Percentiles rank a stretch among this genome's conserved stretches.
These are phyloP conservation scores for Crocuta crocuta DNA, from an alignment of 2,113 vertebrate genomes.

Conservation along the genomic window DNA sequence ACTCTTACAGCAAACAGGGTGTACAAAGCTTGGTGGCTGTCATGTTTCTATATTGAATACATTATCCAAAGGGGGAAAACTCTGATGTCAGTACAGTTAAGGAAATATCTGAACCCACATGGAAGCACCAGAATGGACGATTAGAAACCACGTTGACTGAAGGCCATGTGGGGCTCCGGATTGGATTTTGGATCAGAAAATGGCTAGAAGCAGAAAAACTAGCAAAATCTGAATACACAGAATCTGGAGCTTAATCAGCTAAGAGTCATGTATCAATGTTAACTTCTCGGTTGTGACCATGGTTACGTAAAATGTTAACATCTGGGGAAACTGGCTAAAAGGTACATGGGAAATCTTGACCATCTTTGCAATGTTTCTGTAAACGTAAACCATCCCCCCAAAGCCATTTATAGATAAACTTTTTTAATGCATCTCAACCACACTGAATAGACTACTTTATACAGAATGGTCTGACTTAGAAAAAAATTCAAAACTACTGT, in stretches of 20 bases:
- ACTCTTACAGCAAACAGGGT: fast-evolving
- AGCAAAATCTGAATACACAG: neutral
- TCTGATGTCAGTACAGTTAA: neutral
- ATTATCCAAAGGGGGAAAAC: neutral
- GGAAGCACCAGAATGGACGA: neutral
- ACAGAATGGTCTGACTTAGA: neutral
- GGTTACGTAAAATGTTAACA: neutral
- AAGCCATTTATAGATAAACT: neutral
- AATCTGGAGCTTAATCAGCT: neutral
- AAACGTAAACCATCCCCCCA: neutral
- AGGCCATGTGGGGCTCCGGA: neutral
- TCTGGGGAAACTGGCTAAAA: neutral
- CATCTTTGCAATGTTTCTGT: neutral
- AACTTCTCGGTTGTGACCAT: neutral
- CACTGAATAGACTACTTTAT: neutral
- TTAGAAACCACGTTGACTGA: neutral
- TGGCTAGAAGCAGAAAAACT: neutral
- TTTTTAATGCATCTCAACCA: neutral
- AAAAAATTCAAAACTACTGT: neutral
- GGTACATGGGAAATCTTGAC: neutral
- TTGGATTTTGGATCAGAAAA: neutral
- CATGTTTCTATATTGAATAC: neutral
- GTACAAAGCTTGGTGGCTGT: fast-evolving
- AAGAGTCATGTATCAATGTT: fast-evolving
- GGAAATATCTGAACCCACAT: neutral